Conservation (phyloP, 2,797 vertebrate species). For the Octomys mimax region DNA sequence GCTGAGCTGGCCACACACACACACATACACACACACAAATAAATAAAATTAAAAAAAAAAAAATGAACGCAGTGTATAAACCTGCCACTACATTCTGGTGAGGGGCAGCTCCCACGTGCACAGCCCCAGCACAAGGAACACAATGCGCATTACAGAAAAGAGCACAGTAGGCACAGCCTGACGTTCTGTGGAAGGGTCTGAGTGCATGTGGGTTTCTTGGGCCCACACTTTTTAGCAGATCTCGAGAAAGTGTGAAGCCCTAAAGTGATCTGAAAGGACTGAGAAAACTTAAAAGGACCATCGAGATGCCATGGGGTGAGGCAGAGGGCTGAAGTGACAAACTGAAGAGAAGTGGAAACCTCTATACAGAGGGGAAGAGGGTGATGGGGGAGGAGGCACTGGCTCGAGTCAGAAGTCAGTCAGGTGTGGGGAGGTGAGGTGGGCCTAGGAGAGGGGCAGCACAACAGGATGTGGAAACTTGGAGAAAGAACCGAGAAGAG, state of each 20-base stretch:
- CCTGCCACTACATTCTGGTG: not conserved
- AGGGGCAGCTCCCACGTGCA: not conserved
- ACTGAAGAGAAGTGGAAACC: not conserved
- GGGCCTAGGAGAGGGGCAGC: not conserved
- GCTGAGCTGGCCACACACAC: too few species aligned
- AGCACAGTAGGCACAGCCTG: not conserved
- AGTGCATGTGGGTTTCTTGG: not conserved
- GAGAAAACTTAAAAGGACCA: not conserved
- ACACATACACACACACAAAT: too few species aligned
- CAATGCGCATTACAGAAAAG: not conserved
- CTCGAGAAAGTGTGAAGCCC: not conserved
- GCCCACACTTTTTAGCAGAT: conserved; percentile 30
- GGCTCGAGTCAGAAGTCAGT: not conserved
- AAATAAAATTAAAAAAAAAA: too few species aligned
- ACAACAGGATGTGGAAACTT: not conserved
- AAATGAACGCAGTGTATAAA: not conserved
- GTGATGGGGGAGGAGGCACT: not conserved
- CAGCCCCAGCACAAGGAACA: not conserved
- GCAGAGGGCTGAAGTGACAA: not conserved
- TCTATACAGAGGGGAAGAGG: not conserved
- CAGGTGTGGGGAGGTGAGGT: not conserved
- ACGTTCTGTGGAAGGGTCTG: conserved; percentile 7
- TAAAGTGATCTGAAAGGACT: not conserved
- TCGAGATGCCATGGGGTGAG: not conserved
- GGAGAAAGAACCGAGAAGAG: not conserved